These are phyloP conservation scores for Drosophila mettleri DNA, from an alignment of 2,888 invertebrate genomes.

Conservation along the genomic window DNA sequence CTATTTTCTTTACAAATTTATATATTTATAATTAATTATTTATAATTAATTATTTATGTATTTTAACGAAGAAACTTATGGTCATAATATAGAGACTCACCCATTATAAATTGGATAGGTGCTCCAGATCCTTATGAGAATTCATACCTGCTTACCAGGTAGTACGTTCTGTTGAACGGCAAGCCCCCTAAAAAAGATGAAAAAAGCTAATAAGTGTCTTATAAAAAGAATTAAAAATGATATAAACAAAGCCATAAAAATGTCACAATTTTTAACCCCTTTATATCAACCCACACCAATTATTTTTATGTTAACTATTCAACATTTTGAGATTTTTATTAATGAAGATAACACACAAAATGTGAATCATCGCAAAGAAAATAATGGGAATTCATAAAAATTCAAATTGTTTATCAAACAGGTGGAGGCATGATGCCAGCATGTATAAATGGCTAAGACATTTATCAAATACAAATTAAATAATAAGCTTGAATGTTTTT, in stretches of 20 bases:
- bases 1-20: too few relatives aligned
- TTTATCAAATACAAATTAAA: background rate
- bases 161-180: background rate
- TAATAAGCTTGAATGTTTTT: background rate
- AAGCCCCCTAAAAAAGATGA: background rate
- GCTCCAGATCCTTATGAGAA: background rate
- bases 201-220: background rate
- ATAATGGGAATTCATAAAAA: background rate
- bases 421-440: background rate
- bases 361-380: conserved; percentile 11
- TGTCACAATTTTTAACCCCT: background rate
- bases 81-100: too few relatives aligned
- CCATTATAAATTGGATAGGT: background rate
- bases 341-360: background rate
- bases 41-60: too few relatives aligned
- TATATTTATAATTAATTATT: background rate
- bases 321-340: background rate
- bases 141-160: background rate
- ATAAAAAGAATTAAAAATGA: background rate
- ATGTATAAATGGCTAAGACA: background rate
- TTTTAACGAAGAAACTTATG: background rate
- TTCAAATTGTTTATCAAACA: conserved; percentile 8
- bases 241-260: background rate
- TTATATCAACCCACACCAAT: background rate
- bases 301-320: background rate